Base-by-base conservation (phyloP, 2,797 vertebrate genomes). In the Chelmon rostratus region DNA sequence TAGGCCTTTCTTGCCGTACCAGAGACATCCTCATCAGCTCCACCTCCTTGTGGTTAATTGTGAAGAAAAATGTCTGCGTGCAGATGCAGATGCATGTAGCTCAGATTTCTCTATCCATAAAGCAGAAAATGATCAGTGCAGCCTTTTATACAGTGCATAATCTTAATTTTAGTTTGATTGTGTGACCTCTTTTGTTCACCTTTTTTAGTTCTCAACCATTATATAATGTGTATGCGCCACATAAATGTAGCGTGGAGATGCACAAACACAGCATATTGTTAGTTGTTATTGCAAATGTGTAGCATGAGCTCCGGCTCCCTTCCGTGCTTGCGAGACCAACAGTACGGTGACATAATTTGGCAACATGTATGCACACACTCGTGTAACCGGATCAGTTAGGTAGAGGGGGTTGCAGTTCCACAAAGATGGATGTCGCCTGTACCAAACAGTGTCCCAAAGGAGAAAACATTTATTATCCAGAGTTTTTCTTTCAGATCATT, bases 381-480 rank as follows among this genome's bases (percentile, higher is more conserved):
- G 1, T 82, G 68, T 62, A 79, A 88, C 79, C 40, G 67, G 63
- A 88, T 86, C 56, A 81, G 52, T 73, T 81, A 31, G 59, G 69
- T 38, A 54, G 40, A 25, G 68, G 53, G 65, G 64, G 58, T 74
- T 79, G 31, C 44, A 71, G 35, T 81, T 82, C 58, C 77, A 78
- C 76, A 84, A 91, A 93, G 92, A 94, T 89, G 79, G 79, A 94
- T 93, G 88, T 83, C 5, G 73, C 77, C 85, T 70, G 78, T 78
- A 68, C 66, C 63, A 82, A 88, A 81, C 70, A 62, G 65, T 68
- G 79, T 89, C 90, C 91, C 90, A 86, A 47, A 91, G 90, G 92
- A 91, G 87, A 92, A 92, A 88, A 81, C 89, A 93, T 95, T 94
- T 92, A 91, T 95, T 95, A 95, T 88, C 67, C 65, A 1, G 44